Conservation (phyloP, 1,140 invertebrate species). For the Catajapyx aquilonaris region DNA sequence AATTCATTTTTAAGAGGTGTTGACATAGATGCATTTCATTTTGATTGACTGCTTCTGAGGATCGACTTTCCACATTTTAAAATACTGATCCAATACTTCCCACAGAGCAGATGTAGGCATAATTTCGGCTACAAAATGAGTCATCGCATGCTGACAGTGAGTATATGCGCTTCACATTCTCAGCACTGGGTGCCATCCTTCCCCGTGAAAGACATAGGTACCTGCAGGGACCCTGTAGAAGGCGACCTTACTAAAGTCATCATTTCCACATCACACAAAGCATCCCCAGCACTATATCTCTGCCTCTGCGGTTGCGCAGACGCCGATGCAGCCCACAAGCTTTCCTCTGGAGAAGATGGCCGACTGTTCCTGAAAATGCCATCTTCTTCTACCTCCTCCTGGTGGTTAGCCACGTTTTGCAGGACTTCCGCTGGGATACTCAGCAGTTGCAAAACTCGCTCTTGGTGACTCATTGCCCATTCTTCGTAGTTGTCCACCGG, state of each 20-base stretch:
- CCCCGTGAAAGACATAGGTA: background rate
- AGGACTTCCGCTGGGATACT: background rate
- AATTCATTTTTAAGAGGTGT: too few relatives aligned
- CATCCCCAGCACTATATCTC: background rate
- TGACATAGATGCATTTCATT: too few relatives aligned
- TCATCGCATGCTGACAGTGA: too few relatives aligned
- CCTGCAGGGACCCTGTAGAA: background rate
- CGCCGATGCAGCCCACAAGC: background rate
- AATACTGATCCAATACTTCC: too few relatives aligned
- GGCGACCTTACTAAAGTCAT: background rate
- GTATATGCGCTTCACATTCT: too few relatives aligned
- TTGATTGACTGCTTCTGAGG: too few relatives aligned
- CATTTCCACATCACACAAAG: background rate
- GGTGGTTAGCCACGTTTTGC: background rate
- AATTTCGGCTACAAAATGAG: too few relatives aligned
- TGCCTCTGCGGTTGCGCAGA: background rate
- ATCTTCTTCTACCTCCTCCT: background rate
- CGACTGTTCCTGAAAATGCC: background rate
- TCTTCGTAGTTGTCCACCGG: background rate
- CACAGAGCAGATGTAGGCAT: too few relatives aligned
- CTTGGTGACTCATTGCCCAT: background rate
- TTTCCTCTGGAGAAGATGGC: background rate
- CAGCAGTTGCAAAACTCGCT: background rate
- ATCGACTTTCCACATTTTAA: too few relatives aligned
- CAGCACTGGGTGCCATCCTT: too few relatives aligned